phyloP scores from a whole-genome alignment of 2,797 vertebrate species.

The Leptoclinus maculatus region DNA sequence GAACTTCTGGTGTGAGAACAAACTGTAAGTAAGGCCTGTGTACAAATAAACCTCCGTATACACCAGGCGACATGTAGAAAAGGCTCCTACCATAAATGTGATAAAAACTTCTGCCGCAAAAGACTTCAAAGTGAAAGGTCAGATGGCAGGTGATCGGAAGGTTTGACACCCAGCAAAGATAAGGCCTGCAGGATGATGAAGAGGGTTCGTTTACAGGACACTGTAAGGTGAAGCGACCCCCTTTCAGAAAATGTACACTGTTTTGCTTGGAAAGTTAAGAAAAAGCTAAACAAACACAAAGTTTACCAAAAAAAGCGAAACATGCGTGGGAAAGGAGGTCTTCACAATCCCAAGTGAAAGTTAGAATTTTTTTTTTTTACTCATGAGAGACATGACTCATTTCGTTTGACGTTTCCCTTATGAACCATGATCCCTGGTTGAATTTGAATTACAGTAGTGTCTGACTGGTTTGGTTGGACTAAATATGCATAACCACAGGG shows the following conservation, averaged over 20 bases:
- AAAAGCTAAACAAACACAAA: background rate
- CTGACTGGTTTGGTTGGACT: constrained; percentile 1
- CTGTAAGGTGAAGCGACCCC: background rate
- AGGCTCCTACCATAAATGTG: background rate
- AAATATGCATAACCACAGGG: constrained; percentile 2
- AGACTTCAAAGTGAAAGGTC: constrained; percentile 16
- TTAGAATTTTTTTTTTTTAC: background rate
- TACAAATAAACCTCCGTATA: background rate
- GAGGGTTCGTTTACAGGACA: background rate
- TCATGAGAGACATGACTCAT: constrained; percentile 5
- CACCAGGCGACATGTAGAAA: background rate
- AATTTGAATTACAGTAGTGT: constrained; percentile 13
- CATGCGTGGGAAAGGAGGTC: background rate
- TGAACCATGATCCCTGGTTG: constrained; percentile 8
- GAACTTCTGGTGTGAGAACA: background rate
- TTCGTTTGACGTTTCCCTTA: constrained; percentile 8
- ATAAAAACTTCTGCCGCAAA: background rate
- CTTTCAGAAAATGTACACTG: background rate
- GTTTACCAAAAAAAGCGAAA: background rate
- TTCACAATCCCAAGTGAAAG: background rate
- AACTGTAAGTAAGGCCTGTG: background rate
- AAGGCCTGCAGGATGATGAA: background rate
- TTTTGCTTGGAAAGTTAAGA: background rate
- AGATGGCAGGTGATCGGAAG: constrained; percentile 6
- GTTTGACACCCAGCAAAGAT: constrained; percentile 15